A percentile compares a stretch with the other conserved stretches of the same genome.
These are phyloP conservation scores for Clanis bilineata DNA, from an alignment of 2,888 invertebrate genomes.

Conservation along the genomic window DNA sequence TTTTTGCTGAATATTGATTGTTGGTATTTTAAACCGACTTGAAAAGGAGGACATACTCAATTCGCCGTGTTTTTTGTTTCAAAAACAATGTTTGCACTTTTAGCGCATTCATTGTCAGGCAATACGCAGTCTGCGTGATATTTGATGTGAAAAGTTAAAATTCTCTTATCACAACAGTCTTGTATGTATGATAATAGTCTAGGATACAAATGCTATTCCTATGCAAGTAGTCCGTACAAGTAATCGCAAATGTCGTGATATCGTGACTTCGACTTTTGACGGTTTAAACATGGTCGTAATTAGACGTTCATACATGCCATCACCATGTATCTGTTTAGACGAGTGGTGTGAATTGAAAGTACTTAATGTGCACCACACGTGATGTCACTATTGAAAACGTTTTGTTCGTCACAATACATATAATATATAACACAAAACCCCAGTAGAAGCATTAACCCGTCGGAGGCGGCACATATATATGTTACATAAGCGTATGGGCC, in stretches of 20 bases:
- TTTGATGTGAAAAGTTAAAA: too few relatives aligned
- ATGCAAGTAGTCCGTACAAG: neutral
- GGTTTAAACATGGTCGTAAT: conserved; percentile 10
- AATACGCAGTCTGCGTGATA: too few relatives aligned
- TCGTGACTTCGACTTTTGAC: conserved; percentile 11
- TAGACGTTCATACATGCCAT: neutral
- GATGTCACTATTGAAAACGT: neutral
- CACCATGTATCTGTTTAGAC: neutral
- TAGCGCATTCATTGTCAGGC: too few relatives aligned
- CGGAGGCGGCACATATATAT: too few relatives aligned
- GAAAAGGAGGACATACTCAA: too few relatives aligned
- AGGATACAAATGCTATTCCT: neutral
- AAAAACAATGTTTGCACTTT: too few relatives aligned
- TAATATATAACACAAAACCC: too few relatives aligned
- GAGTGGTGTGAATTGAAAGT: conserved; percentile 1
- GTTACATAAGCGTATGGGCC: too few relatives aligned
- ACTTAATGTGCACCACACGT: neutral
- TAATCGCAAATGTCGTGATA: neutral
- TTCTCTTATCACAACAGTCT: too few relatives aligned
- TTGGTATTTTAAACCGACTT: too few relatives aligned
- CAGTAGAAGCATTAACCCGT: too few relatives aligned
- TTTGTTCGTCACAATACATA: neutral
- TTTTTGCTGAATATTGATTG: neutral
- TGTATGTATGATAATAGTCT: neutral
- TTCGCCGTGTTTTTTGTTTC: too few relatives aligned